Evolutionary conservation across 2,888 invertebrate genomes (phyloP).

Genomic region (Eilema caniola): DNA sequence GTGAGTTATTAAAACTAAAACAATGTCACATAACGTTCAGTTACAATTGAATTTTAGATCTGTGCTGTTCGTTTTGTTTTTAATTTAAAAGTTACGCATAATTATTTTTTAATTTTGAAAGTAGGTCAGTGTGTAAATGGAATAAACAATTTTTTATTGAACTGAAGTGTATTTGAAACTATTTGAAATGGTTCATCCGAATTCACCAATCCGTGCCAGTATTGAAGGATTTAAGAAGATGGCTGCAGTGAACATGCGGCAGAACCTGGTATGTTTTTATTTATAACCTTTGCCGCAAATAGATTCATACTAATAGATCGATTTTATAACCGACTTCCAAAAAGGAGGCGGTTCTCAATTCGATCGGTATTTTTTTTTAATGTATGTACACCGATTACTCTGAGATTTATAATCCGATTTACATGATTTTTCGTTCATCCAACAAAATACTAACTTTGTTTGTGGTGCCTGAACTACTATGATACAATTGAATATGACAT

Average conservation of each 20-base stretch:
- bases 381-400: too few relatives aligned
- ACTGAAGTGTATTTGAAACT: not conserved
- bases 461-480: too few relatives aligned
- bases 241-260: slow-evolving; percentile 51
- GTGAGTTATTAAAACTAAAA: slow-evolving; percentile 12
- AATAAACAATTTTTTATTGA: not conserved
- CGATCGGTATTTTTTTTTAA: too few relatives aligned
- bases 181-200: slow-evolving; percentile 54
- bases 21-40: not conserved
- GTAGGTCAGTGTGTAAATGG: not conserved
- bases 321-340: too few relatives aligned
- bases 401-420: too few relatives aligned
- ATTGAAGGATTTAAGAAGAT: slow-evolving; percentile 66
- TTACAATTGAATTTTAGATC: not conserved
- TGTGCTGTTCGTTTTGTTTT: slow-evolving; percentile 1
- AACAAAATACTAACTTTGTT: too few relatives aligned
- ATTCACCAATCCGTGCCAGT: slow-evolving; percentile 60
- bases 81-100: not conserved
- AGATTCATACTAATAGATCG: not conserved
- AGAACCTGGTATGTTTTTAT: slow-evolving; percentile 34
- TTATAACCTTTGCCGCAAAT: not conserved
- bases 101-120: too few relatives aligned
- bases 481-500: too few relatives aligned
- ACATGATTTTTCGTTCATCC: too few relatives aligned
- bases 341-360: too few relatives aligned